Percentiles rank a stretch among this genome's conserved stretches.
Conservation (phyloP, 2,888 invertebrate genomes). For the Adelphocoris suturalis region DNA sequence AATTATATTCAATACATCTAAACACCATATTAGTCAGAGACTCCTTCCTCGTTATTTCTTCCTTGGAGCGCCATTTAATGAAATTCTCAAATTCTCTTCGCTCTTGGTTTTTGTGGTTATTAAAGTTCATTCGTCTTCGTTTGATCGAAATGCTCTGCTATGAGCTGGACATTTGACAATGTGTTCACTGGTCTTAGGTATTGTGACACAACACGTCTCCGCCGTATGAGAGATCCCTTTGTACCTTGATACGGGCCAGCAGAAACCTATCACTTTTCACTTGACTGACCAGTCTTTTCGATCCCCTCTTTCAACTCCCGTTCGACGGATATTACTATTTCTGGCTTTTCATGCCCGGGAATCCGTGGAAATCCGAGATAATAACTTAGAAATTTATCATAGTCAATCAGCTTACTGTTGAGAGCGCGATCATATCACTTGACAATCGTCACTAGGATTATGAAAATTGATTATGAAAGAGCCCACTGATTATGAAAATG, state of each 20-base stretch:
- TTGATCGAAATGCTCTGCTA: neutral
- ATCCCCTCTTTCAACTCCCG: neutral
- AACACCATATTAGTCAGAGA: too few species aligned
- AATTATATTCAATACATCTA: too few species aligned
- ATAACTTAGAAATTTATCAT: neutral
- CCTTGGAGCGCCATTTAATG: too few species aligned
- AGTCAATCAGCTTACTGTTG: neutral
- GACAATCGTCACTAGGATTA: too few species aligned
- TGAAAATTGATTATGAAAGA: too few species aligned
- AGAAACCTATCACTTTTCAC: constrained; percentile 31
- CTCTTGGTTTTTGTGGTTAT: too few species aligned
- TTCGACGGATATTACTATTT: constrained; percentile 12
- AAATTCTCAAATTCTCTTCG: too few species aligned
- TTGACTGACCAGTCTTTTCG: constrained; percentile 19
- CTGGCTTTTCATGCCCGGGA: constrained; percentile 3
- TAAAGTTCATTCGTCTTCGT: neutral
- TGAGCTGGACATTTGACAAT: neutral
- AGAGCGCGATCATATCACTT: neutral
- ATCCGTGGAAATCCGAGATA: constrained; percentile 20
- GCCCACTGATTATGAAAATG: too few species aligned
- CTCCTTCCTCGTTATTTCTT: too few species aligned
- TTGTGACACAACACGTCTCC: neutral
- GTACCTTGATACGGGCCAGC: neutral
- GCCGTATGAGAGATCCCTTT: neutral
- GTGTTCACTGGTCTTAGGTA: neutral